phyloP scores from a whole-genome alignment of 1,140 invertebrate species.

The Drosophila funebris region DNA sequence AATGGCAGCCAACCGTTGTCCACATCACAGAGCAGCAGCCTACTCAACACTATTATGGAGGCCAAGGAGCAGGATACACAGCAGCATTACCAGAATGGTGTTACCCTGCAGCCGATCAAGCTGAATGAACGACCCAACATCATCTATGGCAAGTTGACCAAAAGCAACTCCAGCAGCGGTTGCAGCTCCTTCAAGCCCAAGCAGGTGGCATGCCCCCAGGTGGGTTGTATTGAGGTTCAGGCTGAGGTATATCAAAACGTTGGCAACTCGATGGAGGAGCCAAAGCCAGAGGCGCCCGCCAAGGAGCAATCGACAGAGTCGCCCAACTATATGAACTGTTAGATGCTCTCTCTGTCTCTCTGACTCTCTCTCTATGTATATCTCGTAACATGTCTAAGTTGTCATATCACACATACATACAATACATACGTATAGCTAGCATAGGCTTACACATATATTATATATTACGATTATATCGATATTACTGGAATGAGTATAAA shows the following conservation, averaged over 20 bases:
- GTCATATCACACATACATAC: conserved; percentile 3
- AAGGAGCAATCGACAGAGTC: conserved; percentile 28
- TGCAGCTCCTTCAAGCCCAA: conserved; percentile 82
- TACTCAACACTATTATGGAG: conserved; percentile 79
- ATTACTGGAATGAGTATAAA: conserved; percentile 75
- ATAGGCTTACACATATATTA: conserved; percentile 28
- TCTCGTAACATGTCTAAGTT: conserved; percentile 25
- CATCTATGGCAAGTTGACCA: conserved; percentile 76
- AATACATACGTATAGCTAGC: conserved; percentile 28
- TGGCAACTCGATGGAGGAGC: conserved; percentile 30
- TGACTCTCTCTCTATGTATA: conserved; percentile 15
- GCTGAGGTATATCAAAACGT: conserved; percentile 82
- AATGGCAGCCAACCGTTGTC: conserved; percentile 63
- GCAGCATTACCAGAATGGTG: conserved; percentile 72
- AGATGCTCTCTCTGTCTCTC: not conserved
- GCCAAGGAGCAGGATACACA: conserved; percentile 72
- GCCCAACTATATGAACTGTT: conserved; percentile 83
- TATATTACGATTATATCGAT: conserved; percentile 21
- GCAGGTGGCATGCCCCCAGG: conserved; percentile 66
- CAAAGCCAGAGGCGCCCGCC: not conserved
- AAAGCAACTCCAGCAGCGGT: conserved; percentile 53
- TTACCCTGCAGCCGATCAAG: conserved; percentile 82
- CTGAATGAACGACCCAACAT: conserved; percentile 78
- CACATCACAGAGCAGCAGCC: conserved; percentile 67
- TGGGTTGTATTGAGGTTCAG: conserved; percentile 69